These are phyloP conservation scores for Entomobrya proxima DNA, from an alignment of 2,888 invertebrate genomes.

Conservation along the genomic window DNA sequence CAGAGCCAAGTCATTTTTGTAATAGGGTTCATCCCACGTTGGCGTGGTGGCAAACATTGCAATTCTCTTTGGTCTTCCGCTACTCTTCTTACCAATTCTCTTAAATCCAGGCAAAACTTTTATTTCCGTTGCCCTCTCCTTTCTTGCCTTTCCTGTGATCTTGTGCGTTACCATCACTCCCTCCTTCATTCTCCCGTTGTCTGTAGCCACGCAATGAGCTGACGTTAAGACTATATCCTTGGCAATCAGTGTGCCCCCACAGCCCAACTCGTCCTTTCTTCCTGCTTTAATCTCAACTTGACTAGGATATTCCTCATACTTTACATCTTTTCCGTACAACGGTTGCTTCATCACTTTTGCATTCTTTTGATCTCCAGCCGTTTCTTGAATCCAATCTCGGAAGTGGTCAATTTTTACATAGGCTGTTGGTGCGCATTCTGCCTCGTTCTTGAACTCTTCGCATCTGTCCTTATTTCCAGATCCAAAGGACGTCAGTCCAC, in stretches of 20 bases:
- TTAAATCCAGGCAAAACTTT: background rate
- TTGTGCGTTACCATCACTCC: background rate
- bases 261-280: background rate
- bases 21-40: background rate
- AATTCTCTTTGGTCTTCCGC: background rate
- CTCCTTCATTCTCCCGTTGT: background rate
- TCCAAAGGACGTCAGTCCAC: slow-evolving; percentile 4
- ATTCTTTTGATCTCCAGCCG: background rate
- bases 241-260: slow-evolving; percentile 28
- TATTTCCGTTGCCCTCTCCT: background rate
- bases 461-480: background rate
- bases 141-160: background rate
- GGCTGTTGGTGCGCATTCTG: background rate
- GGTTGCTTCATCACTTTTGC: background rate
- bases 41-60: background rate
- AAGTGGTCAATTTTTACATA: slow-evolving; percentile 6
- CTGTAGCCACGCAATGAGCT: slow-evolving; percentile 1
- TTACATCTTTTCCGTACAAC: background rate
- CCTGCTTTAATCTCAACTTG: slow-evolving; percentile 3
- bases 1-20: slow-evolving; percentile 17
- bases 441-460: background rate
- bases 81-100: background rate
- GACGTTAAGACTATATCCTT: slow-evolving; percentile 18
- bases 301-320: background rate
- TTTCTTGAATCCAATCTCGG: slow-evolving; percentile 28